phyloP scores from a whole-genome alignment of 2,113 vertebrate species.

The Willisornis vidua region DNA sequence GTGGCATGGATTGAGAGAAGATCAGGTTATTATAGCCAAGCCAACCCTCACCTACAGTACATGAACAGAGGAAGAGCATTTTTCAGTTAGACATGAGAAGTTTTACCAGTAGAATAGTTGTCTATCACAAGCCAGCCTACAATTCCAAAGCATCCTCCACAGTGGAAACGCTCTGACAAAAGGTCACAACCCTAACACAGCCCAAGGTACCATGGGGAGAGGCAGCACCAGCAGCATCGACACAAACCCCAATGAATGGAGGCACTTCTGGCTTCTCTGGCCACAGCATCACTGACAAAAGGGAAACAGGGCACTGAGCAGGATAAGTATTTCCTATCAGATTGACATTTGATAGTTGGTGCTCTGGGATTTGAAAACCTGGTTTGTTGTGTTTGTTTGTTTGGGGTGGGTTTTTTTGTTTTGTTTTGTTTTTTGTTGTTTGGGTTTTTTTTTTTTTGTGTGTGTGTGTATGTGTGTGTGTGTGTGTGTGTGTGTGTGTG shows the following conservation, averaged over 20 bases:
- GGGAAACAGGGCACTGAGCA: neutral
- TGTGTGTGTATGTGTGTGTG: too few species aligned
- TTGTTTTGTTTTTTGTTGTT: too few species aligned
- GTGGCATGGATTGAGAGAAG: neutral
- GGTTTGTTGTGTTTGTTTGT: too few species aligned
- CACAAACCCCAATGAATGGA: neutral
- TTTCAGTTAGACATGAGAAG: neutral
- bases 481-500: too few species aligned
- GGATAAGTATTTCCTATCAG: neutral
- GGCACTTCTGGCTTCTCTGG: accelerated
- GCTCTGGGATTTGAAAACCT: neutral
- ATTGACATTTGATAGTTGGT: neutral
- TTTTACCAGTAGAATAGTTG: neutral
- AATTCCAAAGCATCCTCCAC: neutral
- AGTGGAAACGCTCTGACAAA: neutral
- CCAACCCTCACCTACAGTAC: neutral
- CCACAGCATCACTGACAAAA: neutral
- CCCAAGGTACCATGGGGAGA: neutral
- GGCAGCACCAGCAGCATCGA: accelerated
- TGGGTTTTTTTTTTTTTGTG: neutral
- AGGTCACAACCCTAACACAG: neutral
- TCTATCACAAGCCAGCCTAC: neutral
- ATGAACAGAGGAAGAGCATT: neutral
- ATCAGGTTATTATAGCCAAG: neutral
- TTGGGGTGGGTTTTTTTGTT: too few species aligned